Conservation (phyloP, 2,888 invertebrate species). For the Gasteruption jaculator region DNA sequence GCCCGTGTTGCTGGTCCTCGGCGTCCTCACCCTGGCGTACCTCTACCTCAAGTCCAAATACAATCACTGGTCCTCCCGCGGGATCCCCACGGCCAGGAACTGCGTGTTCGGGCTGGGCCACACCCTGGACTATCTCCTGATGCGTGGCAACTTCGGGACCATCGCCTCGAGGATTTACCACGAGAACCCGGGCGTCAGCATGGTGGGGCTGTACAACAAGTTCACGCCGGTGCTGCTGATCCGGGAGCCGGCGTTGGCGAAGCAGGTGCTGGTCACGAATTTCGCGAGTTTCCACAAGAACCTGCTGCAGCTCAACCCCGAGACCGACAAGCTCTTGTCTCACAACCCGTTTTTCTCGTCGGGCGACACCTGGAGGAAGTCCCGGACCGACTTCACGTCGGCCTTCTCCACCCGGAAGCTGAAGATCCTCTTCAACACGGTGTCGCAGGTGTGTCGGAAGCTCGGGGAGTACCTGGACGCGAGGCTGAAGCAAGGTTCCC, state of each 20-base stretch:
- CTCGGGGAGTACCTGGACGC: constrained; percentile 23
- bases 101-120: no score
- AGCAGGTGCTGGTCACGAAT: constrained; percentile 30
- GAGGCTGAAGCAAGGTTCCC: constrained; percentile 2
- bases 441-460: constrained; percentile 27
- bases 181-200: neutral
- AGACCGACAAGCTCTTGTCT: constrained; percentile 29
- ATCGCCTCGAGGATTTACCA: constrained; percentile 13
- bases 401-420: constrained; percentile 29
- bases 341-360: constrained; percentile 35
- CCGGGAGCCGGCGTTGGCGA: constrained; percentile 35
- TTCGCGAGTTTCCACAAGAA: constrained; percentile 36
- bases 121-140: no score
- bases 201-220: constrained; percentile 19
- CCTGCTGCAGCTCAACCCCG: constrained; percentile 11
- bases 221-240: constrained; percentile 26
- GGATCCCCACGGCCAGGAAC: no score
- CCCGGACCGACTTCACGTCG: constrained; percentile 20
- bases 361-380: constrained; percentile 30
- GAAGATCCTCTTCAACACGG: constrained; percentile 29
- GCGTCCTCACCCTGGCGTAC: no score
- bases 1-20: no score
- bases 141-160: no score
- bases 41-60: no score
- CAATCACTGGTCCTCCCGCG: no score